Evolutionary conservation across 1,140 invertebrate species (phyloP), one percentile per base, ranked within the genome.

Genomic region (Spodoptera litura): DNA sequence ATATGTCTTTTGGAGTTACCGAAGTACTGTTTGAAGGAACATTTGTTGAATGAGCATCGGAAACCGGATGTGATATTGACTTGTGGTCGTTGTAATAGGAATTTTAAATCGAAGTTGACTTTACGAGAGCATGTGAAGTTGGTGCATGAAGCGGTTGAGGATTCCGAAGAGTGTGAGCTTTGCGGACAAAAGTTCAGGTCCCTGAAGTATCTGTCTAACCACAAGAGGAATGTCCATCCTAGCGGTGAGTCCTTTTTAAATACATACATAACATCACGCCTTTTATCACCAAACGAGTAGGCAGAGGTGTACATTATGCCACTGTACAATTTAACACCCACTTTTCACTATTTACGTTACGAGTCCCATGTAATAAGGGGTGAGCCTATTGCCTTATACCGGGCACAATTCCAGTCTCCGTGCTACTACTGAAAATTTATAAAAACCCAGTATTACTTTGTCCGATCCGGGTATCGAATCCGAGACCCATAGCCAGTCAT

Each of bases 161-260:
- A 80, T 25, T 81, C 80, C 3, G 79, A 73, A 15, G 74, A 78
- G 55, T 85, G 84, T 56, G 76, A 83, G 1, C 49, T 81, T 0
- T 85, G 84, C 15, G 84, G 80, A 3, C 81, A 85, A 38, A 80
- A 81, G 78, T 85, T 85, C 53, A 78, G 79, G n/a, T 80, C 78
- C 2, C 11, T 75, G 10, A 85, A 85, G 76, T 83, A 83, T 64
- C 25, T 85, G n/a, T 56, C 82, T 0, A 85, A 85, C 52, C 84
- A 85, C 35, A 81, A 81, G 61, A 83, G 84, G 62, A 85, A 85
- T 78, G 84, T 85, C 0, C 84, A 83, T 56, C 84, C 84, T 0
- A 64, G 25, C 25, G 83, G 83, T 84, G 6, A 79, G 81, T 31
- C 2, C 12, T 10, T 20, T 10, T 44, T 20, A 0, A 4, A 31